Percentiles rank a stretch among this genome's conserved stretches.
Conservation (phyloP, 2,888 invertebrate species). For the Dichetophora obliterata region DNA sequence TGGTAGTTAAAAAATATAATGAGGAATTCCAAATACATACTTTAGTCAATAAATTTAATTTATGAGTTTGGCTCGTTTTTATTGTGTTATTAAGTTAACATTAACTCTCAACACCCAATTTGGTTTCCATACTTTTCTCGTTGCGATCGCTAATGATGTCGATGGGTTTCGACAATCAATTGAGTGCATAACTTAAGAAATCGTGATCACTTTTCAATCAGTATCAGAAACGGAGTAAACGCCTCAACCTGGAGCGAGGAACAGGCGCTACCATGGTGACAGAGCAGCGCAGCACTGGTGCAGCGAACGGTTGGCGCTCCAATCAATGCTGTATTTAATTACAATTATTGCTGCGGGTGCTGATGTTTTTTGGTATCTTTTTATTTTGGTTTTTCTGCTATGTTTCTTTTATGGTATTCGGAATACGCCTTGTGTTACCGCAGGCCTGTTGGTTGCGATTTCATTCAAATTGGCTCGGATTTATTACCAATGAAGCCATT, state of each 20-base stretch:
- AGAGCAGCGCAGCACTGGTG: not conserved
- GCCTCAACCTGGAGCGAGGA: not conserved
- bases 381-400: not conserved
- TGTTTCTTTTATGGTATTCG: not conserved
- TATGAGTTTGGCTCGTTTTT: conserved; percentile 22
- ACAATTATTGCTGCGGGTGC: conserved; percentile 18
- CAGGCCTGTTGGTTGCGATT: not conserved
- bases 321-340: conserved; percentile 21
- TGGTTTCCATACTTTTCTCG: conserved; percentile 11
- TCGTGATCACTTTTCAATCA: conserved; percentile 33
- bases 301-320: not conserved
- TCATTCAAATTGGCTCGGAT: conserved; percentile 17
- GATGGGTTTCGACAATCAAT: not conserved
- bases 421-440: not conserved
- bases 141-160: not conserved
- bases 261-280: not conserved
- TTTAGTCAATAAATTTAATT: conserved; percentile 27
- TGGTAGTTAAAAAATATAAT: not conserved
- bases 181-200: not conserved
- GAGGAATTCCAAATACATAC: not conserved
- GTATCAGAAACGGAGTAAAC: not conserved
- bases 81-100: conserved; percentile 31
- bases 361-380: not conserved
- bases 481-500: conserved; percentile 8
- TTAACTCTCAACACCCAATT: conserved; percentile 38